phyloP scores from a whole-genome alignment of 1,140 invertebrate species.

The Brachystomella parvula region DNA sequence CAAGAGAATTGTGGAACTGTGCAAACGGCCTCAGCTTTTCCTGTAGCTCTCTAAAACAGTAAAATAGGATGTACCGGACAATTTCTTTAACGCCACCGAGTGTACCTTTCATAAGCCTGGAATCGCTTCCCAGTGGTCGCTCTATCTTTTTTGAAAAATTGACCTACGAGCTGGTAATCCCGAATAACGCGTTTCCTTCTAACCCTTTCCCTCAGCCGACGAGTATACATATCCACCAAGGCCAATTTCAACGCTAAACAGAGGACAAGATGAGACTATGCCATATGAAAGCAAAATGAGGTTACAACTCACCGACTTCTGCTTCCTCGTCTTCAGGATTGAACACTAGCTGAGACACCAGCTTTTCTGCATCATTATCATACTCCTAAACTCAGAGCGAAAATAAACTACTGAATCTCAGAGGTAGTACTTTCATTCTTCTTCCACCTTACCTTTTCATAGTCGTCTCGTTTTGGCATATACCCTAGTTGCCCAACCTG shows the following conservation, averaged over 20 bases:
- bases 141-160: constrained; percentile 57
- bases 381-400: constrained; percentile 58
- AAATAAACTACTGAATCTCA: constrained; percentile 12
- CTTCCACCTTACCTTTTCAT: constrained; percentile 62
- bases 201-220: constrained; percentile 72
- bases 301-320: constrained; percentile 57
- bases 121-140: constrained; percentile 46
- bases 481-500: constrained; percentile 74
- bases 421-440: not conserved
- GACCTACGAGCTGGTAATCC: constrained; percentile 73
- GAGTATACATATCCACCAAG: constrained; percentile 82
- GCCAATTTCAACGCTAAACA: constrained; percentile 57
- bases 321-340: constrained; percentile 77
- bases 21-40: constrained; percentile 75
- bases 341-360: constrained; percentile 72
- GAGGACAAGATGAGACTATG: constrained; percentile 16
- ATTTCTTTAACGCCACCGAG: constrained; percentile 24
- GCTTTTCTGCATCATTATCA: constrained; percentile 81
- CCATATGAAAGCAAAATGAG: constrained; percentile 32
- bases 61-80: constrained; percentile 16
- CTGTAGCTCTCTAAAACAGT: constrained; percentile 44
- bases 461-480: constrained; percentile 91
- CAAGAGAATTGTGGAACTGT: constrained; percentile 75
- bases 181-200: constrained; percentile 76
- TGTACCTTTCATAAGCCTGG: constrained; percentile 55